phyloP scores from a whole-genome alignment of 2,113 vertebrate genomes.

The Bolborhynchus lineola region DNA sequence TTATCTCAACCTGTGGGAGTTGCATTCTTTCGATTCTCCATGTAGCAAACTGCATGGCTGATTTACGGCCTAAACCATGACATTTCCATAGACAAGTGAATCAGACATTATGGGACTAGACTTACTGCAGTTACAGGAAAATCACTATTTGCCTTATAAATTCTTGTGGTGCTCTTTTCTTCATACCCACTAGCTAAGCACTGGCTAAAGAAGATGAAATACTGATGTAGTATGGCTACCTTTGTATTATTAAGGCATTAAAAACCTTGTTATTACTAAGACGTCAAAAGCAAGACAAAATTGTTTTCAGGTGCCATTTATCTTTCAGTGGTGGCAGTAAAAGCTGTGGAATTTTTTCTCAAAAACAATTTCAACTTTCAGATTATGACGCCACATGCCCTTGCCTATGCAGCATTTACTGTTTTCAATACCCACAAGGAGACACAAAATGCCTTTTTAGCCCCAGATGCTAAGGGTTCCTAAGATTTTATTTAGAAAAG shows the following conservation, averaged over 20 bases:
- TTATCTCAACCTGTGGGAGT: no score
- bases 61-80: no score
- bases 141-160: background rate
- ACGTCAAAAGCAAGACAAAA: background rate
- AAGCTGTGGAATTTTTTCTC: background rate
- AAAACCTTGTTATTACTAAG: background rate
- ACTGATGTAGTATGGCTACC: background rate
- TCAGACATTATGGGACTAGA: background rate
- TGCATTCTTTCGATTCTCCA: no score
- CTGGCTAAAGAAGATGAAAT: background rate
- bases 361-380: background rate
- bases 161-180: background rate
- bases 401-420: background rate
- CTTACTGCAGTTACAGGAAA: background rate
- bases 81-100: background rate
- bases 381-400: background rate
- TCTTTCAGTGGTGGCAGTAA: background rate
- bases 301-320: background rate
- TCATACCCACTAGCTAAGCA: background rate
- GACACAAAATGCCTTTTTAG: background rate
- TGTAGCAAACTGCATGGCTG: no score
- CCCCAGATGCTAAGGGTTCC: background rate
- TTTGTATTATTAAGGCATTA: background rate
- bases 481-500: background rate
- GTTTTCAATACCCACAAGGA: background rate